phyloP scores from a whole-genome alignment of 2,113 vertebrate genomes.

The Coreoperca whiteheadi region DNA sequence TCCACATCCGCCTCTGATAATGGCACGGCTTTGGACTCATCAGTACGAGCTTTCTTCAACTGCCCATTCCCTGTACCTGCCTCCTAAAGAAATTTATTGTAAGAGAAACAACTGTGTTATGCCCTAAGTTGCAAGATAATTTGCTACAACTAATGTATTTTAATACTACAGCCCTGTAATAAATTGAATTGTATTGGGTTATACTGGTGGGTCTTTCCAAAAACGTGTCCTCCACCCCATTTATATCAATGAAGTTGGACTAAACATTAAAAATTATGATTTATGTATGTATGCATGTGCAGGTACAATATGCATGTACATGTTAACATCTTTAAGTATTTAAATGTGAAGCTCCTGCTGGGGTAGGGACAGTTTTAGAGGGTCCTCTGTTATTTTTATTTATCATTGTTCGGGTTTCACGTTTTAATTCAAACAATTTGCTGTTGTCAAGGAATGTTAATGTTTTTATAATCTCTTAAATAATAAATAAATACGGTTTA shows the following conservation, averaged over 20 bases:
- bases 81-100: constrained; percentile 51
- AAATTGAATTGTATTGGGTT: neutral
- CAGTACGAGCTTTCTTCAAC: constrained; percentile 84
- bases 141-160: neutral
- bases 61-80: constrained; percentile 51
- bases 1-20: constrained; percentile 60
- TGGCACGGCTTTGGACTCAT: constrained; percentile 23
- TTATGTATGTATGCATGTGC: neutral
- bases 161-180: neutral
- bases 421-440: no score
- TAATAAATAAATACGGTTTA: no score
- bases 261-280: neutral
- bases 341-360: neutral
- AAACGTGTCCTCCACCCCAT: no score
- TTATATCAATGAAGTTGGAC: neutral
- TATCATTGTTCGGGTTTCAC: no score
- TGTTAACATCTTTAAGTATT: neutral
- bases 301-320: neutral
- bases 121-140: neutral
- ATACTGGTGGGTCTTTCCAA: no score
- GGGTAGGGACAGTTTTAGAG: neutral
- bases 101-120: neutral
- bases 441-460: neutral
- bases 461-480: neutral
- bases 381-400: no score